Percentiles rank a stretch among this genome's conserved stretches.
These are phyloP conservation scores for Leucoma salicis DNA, from an alignment of 2,888 invertebrate species.

Conservation along the genomic window DNA sequence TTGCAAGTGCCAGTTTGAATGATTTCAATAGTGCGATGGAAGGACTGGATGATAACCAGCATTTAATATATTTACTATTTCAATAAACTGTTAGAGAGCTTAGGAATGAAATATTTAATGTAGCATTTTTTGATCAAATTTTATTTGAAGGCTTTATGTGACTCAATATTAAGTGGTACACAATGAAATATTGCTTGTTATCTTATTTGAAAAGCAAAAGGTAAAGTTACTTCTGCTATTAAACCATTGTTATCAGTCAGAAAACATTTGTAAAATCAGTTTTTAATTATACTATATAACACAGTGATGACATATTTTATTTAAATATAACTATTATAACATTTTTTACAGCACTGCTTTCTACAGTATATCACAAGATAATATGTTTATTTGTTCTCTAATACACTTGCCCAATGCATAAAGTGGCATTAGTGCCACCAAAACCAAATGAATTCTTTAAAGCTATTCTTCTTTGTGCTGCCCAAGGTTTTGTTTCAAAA, in stretches of 20 bases:
- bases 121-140: slow-evolving; percentile 78
- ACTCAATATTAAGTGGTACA: slow-evolving; percentile 71
- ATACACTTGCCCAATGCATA: slow-evolving; percentile 83
- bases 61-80: slow-evolving; percentile 76
- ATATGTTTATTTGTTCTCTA: not conserved
- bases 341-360: not conserved
- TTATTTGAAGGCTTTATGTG: slow-evolving; percentile 74
- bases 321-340: slow-evolving; percentile 11
- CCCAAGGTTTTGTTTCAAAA: slow-evolving; percentile 83
- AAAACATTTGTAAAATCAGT: slow-evolving; percentile 78
- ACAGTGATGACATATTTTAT: slow-evolving; percentile 54
- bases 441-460: slow-evolving; percentile 99
- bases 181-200: slow-evolving; percentile 65
- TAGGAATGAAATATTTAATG: slow-evolving; percentile 72
- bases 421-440: slow-evolving; percentile 97
- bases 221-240: slow-evolving; percentile 62
- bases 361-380: not conserved
- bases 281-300: slow-evolving; percentile 78
- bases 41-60: slow-evolving; percentile 72
- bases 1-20: slow-evolving; percentile 66
- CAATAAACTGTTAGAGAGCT: slow-evolving; percentile 76
- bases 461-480: slow-evolving; percentile 84
- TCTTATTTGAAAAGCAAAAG: slow-evolving; percentile 56
- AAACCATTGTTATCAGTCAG: slow-evolving; percentile 68
- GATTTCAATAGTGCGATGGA: slow-evolving; percentile 52